Evolutionary conservation across 2,888 invertebrate genomes (phyloP), one percentile per base, ranked within the genome.

Genomic region (Vandiemenella viatica): DNA sequence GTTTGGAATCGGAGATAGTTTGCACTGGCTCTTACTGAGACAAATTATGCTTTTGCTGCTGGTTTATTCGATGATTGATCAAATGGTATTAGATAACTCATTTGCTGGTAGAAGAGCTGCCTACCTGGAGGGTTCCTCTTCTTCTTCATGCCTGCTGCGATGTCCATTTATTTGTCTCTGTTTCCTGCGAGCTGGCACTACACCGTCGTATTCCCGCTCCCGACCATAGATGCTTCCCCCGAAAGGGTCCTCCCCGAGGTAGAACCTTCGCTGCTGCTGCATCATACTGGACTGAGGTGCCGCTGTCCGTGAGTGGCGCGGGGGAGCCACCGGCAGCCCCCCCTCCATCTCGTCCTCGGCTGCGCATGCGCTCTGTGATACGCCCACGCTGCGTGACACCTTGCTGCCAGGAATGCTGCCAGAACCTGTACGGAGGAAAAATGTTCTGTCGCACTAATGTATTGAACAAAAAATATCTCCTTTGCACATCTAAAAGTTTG

Each of bases 221-320:
- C 83, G 77, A 54, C 87, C 85, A 66, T 84, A 87, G 63, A 86
- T 82, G 67, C 82, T 83, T 19, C 80, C 79, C 50, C 80, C 83
- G 65, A 85, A 88, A 21, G 87, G 87, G 71, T 88, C 87, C 68
- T 88, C 87, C 37, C 87, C 87, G 57, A 88, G 74, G 66, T 88
- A 88, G 68, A 87, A 88, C 56, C 82, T 76, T 62, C 83, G 83
- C 54, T 44, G 41, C 15, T 32, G 18, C 16, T 10, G 22, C 22
- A 22, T 43, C 58, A 57, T 45, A 57, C 58, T 48, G 59, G 50
- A 49, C 55, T 53, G 22, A 20, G 17, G 20, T 43, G 45, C 46
- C 55, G 56, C 48, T 57, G 55, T 45, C 32, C 55, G 47, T 6
- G 50, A 15, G 18, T 50, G 20, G 15, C 56, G 48, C 37, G 53